Percentiles rank a stretch among this genome's conserved stretches.
Evolutionary conservation across 2,888 invertebrate species (phyloP).

Genomic region (Ophion costatus): DNA sequence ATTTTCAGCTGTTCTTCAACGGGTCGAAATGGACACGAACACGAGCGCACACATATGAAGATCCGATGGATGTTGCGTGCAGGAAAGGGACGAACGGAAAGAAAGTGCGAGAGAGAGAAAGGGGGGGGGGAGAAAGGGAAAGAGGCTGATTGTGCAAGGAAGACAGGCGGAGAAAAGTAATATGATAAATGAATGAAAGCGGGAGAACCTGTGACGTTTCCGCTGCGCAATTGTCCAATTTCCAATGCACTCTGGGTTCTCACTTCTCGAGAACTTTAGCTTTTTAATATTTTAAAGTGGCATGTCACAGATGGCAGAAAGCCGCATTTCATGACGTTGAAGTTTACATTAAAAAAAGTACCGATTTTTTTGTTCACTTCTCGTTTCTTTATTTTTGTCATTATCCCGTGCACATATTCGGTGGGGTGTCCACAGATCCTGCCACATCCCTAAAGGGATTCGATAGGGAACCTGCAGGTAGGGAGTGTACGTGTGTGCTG

Average conservation of each 20-base stretch:
- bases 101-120: neutral
- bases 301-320: no score
- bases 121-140: neutral
- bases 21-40: constrained; percentile 4
- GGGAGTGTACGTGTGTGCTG: no score
- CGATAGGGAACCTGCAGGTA: no score
- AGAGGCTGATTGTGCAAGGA: neutral
- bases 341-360: no score
- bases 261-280: neutral
- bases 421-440: no score
- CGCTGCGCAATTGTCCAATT: constrained; percentile 40
- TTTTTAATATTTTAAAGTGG: neutral
- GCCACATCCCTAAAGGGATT: no score
- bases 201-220: constrained; percentile 26
- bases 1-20: constrained; percentile 37
- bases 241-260: constrained; percentile 18
- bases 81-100: neutral
- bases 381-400: no score
- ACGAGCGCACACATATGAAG: neutral
- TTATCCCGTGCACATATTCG: no score
- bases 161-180: constrained; percentile 13
- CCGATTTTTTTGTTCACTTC: no score
- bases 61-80: neutral
- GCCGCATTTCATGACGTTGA: no score
- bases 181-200: constrained; percentile 11